Base-by-base conservation (phyloP, 2,888 invertebrate genomes). In the Mythimna lalbum region DNA sequence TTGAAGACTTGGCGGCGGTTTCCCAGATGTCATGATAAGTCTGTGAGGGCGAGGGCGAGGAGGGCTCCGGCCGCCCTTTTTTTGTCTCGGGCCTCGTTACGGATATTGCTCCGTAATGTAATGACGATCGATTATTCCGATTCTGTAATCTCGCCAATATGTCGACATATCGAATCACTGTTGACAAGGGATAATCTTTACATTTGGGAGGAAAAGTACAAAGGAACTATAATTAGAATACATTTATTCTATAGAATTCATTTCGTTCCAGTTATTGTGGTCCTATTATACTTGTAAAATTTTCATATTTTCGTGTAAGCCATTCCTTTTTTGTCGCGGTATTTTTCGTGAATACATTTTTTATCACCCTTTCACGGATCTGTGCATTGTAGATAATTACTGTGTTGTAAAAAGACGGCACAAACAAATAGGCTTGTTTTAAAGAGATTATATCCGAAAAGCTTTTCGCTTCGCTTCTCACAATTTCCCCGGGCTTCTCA, bases 21-120 rank as follows among this genome's bases (percentile, higher is more conserved):
- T 36, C 63, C 67, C 27, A 64, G 84, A 82, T 62, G 71, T 72
- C 70, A 53, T 39, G 76, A 73, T 77, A 73, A 73, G 70, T 31
- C 56, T 47, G 57, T 47, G 56, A 23, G 43, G 21, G 33, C 57
- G 56, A 23, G 43, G 21, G 33, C 57, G 27, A 50, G 31, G 68
- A 63, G 81, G 66, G 33, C 63, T 52, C 23, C 10, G 19, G n/a
- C 57, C 53, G 80, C 56, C 75, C 79, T 77, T 74, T 82, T 83
- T 77, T 82, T 82, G 76, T 79, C 60, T 74, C 67, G 70, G 33
- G 39, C 61, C 78, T 84, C 81, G 82, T 84, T 81, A 78, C 76
- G 67, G 76, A 81, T 79, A 77, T 73, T 73, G 79, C 85, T 63
- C 57, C 62, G 81, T 83, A 83, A 83, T 83, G 84, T 83, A 81